A percentile compares a stretch with the other conserved stretches of the same genome.
These are phyloP conservation scores for Cyprinella venusta DNA, from an alignment of 2,797 vertebrate genomes.

Conservation along the genomic window DNA sequence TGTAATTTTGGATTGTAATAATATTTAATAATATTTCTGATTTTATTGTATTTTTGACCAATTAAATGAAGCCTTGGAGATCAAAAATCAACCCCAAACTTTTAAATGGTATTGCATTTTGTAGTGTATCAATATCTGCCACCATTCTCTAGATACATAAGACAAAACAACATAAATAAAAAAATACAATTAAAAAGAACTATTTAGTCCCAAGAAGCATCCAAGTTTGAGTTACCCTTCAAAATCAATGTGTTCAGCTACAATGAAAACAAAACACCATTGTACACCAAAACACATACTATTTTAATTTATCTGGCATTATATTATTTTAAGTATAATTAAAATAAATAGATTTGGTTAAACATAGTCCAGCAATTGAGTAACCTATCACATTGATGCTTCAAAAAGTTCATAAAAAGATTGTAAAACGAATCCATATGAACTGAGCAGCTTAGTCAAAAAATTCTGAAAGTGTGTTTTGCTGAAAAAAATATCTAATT, in stretches of 20 bases:
- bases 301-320: not conserved
- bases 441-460: too few species aligned
- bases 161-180: not conserved
- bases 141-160: not conserved
- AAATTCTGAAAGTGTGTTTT: too few species aligned
- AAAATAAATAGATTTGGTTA: not conserved
- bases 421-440: too few species aligned
- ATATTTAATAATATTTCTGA: not conserved
- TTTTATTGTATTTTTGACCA: not conserved
- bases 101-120: not conserved
- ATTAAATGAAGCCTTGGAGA: not conserved
- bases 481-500: too few species aligned
- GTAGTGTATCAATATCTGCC: not conserved
- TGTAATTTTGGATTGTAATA: not conserved
- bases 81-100: not conserved
- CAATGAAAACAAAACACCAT: not conserved
- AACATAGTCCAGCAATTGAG: not conserved
- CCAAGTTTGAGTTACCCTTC: not conserved
- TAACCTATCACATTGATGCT: not conserved
- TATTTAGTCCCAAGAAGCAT: not conserved
- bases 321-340: not conserved
- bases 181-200: not conserved
- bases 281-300: not conserved
- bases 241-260: not conserved
- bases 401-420: too few species aligned